Percentiles rank a stretch among this genome's conserved stretches.
Conservation (phyloP, 1,140 invertebrate genomes). For the Drosophila rhopaloa region DNA sequence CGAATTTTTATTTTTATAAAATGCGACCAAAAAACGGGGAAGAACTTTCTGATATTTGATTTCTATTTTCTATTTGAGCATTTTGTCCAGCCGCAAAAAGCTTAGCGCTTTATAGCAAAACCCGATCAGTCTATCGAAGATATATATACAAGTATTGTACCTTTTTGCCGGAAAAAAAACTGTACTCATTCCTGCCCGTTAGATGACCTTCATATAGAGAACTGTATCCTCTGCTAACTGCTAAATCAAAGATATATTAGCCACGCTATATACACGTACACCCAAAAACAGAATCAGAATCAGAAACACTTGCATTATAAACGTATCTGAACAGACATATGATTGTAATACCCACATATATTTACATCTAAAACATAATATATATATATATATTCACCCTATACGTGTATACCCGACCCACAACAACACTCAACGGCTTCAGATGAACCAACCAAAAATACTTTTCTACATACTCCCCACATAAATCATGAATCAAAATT, state of each 20-base stretch:
- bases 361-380: conserved; percentile 51
- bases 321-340: conserved; percentile 81
- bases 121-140: conserved; percentile 46
- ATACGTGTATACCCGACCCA: conserved; percentile 47
- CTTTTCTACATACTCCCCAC: conserved; percentile 38
- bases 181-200: conserved; percentile 82
- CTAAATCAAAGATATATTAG: conserved; percentile 37
- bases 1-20: conserved; percentile 81
- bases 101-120: conserved; percentile 57
- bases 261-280: conserved; percentile 31
- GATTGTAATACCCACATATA: conserved; percentile 55
- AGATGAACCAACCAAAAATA: conserved; percentile 16
- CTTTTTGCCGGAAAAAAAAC: conserved; percentile 72
- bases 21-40: conserved; percentile 66
- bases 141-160: conserved; percentile 80
- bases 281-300: conserved; percentile 1
- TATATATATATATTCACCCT: conserved; percentile 35
- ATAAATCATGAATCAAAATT: conserved; percentile 43
- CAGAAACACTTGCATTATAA: conserved; percentile 33
- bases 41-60: conserved; percentile 33
- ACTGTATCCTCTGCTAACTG: conserved; percentile 59
- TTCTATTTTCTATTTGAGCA: conserved; percentile 38
- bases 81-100: conserved; percentile 58
- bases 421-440: conserved; percentile 43
- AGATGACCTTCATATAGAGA: conserved; percentile 73